Evolutionary conservation across 2,113 vertebrate genomes (phyloP), one percentile per base, ranked within the genome.

Genomic region (Mus pahari): DNA sequence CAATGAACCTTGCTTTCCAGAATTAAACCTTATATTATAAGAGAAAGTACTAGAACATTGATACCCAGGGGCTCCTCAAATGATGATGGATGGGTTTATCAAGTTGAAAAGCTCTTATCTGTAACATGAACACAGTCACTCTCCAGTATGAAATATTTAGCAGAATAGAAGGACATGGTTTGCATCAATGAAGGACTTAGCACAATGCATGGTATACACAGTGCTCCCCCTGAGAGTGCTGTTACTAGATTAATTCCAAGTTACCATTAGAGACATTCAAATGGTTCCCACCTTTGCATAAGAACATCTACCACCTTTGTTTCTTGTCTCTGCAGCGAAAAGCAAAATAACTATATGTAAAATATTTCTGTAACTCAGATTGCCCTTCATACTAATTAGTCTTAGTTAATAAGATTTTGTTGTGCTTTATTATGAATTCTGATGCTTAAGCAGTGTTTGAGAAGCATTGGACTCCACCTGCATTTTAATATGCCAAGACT

Each of bases 341-440:
- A 78, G 48, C 48, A 66, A 48, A 55, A 73, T 48, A 39, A 81
- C 1, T 28, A 5, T 20, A 4, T 79, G 48, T n/a, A 26, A 90
- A 92, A 50, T 79, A 73, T 90, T 89, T 81, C 64, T 45, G 1
- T 89, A 60, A 91, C 86, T 71, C 70, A 60, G 26, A 81, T 19
- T 64, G 75, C 83, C 89, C 86, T 95, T 94, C 86, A 91, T 53
- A 39, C 71, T 66, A 64, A 79, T 96, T 90, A 92, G 50, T 71
- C 60, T 91, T 45, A 68, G 91, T 93, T 87, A 92, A 92, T 93
- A 73, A 26, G 75, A 62, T 84, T 78, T 96, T 90, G 53, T 95
- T 94, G 93, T 84, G 31, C n/a, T 84, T 96, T 66, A 68, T 78
- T 60, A 19, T 13, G 58, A 36, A 93, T 48, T 60, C 66, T 74